Evolutionary conservation across 1,140 invertebrate genomes (phyloP), one percentile per base, ranked within the genome.

Genomic region (Ostrea edulis): DNA sequence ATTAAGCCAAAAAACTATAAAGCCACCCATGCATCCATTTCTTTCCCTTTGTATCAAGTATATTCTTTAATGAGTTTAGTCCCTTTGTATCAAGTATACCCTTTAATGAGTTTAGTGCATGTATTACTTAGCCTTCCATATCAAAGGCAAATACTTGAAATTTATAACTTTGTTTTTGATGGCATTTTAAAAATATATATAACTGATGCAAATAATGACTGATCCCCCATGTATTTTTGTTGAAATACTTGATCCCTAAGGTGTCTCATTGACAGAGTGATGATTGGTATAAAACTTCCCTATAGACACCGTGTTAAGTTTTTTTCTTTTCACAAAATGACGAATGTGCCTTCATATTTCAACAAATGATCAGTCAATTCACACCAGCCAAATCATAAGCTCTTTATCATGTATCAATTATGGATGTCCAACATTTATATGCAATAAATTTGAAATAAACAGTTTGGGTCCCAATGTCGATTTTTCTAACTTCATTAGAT

Each of bases 401-500:
- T 29, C 68, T 25, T 77, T 14, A 11, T 35, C 29, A 17, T 0
- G 25, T 35, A 29, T 77, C 68, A 35, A 77, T 77, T 29, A 77
- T 77, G 35, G 29, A 77, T 77, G 12, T 9, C 25, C 29, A 22
- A 8, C 68, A 77, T 44, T 77, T 77, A 44, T 44, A 77, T 9
- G 68, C 68, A 77, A 77, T 77, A 77, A 77, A 77, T 77, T 77
- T 77, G 68, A 29, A 29, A 77, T 77, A 14, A 77, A 25, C 68
- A 77, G 22, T 77, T 77, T 77, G 22, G 35, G 9, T 77, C 25
- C 68, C 14, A 77, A 77, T 29, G 68, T 29, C 68, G 12, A 77
- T 77, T 77, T 77, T 25, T 77, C 25, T 77, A 77, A 77, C 22
- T 77, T 77, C 68, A 77, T 77, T 77, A 77, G 68, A 77, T 77